These are phyloP conservation scores for Adelosebastes latens DNA, from an alignment of 2,797 vertebrate genomes.

Conservation along the genomic window DNA sequence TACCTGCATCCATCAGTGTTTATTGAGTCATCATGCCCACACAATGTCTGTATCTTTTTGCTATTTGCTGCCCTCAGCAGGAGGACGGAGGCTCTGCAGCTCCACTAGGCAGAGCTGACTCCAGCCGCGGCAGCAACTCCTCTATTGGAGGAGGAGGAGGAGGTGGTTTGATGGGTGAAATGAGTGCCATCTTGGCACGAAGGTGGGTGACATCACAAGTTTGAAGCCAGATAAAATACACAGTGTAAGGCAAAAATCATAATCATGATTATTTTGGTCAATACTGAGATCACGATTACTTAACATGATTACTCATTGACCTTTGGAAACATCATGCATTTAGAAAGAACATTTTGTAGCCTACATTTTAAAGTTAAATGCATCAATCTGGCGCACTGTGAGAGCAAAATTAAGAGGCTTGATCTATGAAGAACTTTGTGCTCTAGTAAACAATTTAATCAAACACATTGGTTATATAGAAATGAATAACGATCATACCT, in stretches of 20 bases:
- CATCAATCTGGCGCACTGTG: no score
- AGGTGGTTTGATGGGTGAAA: slow-evolving; percentile 90
- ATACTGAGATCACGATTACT: no score
- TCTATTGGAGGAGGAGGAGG: slow-evolving; percentile 76
- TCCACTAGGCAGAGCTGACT: slow-evolving; percentile 77
- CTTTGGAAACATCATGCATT: no score
- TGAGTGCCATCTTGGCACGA: slow-evolving; percentile 92
- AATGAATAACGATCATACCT: no score
- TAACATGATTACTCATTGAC: no score
- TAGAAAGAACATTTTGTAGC: no score
- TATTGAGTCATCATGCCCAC: neutral
- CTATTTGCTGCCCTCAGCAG: slow-evolving; percentile 63
- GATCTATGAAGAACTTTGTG: no score
- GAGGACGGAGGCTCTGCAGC: slow-evolving; percentile 77
- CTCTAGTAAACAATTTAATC: no score
- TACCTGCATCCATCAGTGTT: neutral
- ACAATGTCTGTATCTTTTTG: slow-evolving; percentile 29
- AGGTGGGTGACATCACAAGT: slow-evolving; percentile 77
- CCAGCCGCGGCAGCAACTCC: slow-evolving; percentile 78
- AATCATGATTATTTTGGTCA: no score
- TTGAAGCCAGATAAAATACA: neutral
- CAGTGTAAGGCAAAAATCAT: neutral
- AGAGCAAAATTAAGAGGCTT: no score
- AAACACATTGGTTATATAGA: no score
- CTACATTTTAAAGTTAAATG: no score